Conservation (phyloP, 2,797 vertebrate genomes). For the Megaceryle alcyon region DNA sequence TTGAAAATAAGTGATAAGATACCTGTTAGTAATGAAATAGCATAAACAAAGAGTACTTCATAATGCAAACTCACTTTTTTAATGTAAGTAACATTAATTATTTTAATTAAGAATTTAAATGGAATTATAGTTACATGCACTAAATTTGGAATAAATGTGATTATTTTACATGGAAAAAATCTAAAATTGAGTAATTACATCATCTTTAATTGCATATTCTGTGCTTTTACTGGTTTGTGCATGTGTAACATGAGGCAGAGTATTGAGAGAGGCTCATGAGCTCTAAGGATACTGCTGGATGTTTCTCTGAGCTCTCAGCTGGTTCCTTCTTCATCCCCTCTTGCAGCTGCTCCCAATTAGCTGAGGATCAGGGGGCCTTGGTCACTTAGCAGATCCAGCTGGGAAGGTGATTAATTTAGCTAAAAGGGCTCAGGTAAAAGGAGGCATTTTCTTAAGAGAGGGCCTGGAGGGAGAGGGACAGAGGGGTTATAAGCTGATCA, state of each 20-base stretch:
- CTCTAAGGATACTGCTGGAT: not conserved
- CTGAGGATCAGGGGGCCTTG: not conserved
- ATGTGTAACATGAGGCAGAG: not conserved
- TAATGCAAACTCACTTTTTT: not conserved
- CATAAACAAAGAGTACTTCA: not conserved
- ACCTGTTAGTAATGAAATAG: not conserved
- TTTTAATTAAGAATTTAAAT: not conserved
- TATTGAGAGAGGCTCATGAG: fast-evolving
- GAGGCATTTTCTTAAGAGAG: not conserved
- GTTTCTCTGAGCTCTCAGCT: not conserved
- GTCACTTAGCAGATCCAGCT: not conserved
- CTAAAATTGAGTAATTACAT: not conserved
- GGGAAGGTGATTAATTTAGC: not conserved
- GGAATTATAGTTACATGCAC: not conserved
- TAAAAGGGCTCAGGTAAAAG: not conserved
- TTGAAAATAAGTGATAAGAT: not conserved
- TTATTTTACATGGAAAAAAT: not conserved
- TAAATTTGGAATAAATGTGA: not conserved
- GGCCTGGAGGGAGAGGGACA: fast-evolving
- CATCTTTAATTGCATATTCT: not conserved
- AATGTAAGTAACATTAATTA: not conserved
- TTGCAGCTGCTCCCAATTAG: not conserved
- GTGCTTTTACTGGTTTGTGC: not conserved
- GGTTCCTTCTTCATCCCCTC: not conserved
- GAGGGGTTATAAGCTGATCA: not conserved